phyloP scores from a whole-genome alignment of 2,888 invertebrate species.

The Apamea sordens region DNA sequence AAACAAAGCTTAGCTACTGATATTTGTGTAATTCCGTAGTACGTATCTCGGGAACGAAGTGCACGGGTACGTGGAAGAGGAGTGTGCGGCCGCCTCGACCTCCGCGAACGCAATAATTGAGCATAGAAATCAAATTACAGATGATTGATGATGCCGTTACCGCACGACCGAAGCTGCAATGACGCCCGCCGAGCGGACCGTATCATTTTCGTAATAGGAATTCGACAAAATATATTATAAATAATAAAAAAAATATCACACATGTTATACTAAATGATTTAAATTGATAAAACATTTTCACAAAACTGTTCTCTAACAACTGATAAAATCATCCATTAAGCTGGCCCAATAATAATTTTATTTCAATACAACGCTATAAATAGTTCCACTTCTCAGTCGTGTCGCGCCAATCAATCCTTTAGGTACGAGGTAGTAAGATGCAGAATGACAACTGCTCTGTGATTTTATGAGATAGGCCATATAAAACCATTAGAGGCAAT shows the following conservation, averaged over 20 bases:
- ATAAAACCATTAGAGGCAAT: conserved; percentile 83
- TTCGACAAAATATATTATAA: conserved; percentile 80
- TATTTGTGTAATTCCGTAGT: conserved; percentile 67
- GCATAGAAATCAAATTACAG: conserved; percentile 90
- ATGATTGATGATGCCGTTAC: conserved; percentile 90
- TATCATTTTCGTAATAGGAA: conserved; percentile 87
- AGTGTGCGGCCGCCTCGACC: conserved; percentile 84
- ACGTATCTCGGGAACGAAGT: conserved; percentile 73
- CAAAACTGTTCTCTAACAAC: not conserved
- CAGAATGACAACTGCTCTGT: conserved; percentile 72
- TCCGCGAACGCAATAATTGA: conserved; percentile 90
- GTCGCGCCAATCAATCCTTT: conserved; percentile 40
- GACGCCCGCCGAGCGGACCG: conserved; percentile 84
- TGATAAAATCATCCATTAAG: conserved; percentile 10
- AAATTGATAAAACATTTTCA: not conserved
- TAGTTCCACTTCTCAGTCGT: conserved; percentile 29
- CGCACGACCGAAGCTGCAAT: conserved; percentile 88
- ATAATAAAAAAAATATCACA: conserved; percentile 53
- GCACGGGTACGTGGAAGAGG: conserved; percentile 79
- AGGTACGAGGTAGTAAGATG: conserved; percentile 38
- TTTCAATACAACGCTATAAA: conserved; percentile 38
- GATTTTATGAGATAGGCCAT: conserved; percentile 78
- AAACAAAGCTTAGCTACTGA: conserved; percentile 57
- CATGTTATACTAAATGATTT: not conserved
- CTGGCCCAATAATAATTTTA: conserved; percentile 16